Evolutionary conservation across 2,113 vertebrate genomes (phyloP), one percentile per base, ranked within the genome.

Genomic region (Clupea harengus): DNA sequence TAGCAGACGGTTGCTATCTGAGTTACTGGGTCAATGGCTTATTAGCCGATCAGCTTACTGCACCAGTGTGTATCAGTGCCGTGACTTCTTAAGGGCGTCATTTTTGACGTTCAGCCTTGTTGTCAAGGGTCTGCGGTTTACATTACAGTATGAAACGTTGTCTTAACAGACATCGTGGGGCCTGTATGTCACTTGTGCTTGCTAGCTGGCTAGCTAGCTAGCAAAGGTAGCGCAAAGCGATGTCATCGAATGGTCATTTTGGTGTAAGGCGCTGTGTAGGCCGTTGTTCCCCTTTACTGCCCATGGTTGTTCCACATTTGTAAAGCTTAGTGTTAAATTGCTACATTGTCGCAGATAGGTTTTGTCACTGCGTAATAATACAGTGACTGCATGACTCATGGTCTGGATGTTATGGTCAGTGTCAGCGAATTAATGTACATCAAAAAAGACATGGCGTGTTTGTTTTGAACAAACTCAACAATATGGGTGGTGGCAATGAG

Each of bases 221-320:
- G 64, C 64, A 67, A 67, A 67, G 64, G n/a, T 67, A 67, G n/a
- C 64, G n/a, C n/a, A 67, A 67, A 67, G n/a, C 64, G n/a, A 67
- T 67, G 64, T 67, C 64, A 67, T 67, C 64, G 64, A 67, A 67
- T 67, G 64, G 64, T 67, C 64, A 67, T 67, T 67, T 67, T 10
- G 6, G 64, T 67, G n/a, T 25, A 28, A 67, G 28, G n/a, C 64
- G 25, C 6, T 25, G 22, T 64, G 57, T 7, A 67, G 64, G 64
- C 64, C 64, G 7, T 67, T 28, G n/a, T 39, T 39, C 39, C 39
- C 39, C 39, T 39, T 39, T 39, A 39, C 39, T 39, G 39, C 2
- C 39, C 39, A 39, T 39, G 39, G 2, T 39, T 39, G 39, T 64
- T 25, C 22, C 60, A 67, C n/a, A 67, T 11, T 67, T 67, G n/a